These are phyloP conservation scores for Megaceryle torquata DNA, from an alignment of 2,113 vertebrate genomes.

Conservation along the genomic window DNA sequence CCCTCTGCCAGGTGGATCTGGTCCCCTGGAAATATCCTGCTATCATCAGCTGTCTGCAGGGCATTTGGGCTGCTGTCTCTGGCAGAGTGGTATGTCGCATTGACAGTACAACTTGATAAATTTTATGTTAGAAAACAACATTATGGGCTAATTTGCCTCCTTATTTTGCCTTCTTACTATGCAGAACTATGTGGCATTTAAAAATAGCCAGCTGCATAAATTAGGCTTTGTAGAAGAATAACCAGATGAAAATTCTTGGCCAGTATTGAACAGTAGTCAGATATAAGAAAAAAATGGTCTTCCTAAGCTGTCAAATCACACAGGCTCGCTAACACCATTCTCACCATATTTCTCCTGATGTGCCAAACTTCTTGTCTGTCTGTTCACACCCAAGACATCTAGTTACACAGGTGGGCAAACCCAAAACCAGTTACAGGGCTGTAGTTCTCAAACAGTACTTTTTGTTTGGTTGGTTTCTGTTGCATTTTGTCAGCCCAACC, in stretches of 20 bases:
- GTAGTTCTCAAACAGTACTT: background rate
- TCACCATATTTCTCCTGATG: background rate
- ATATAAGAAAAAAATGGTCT: background rate
- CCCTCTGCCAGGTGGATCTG: accelerated
- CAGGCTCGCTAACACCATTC: background rate
- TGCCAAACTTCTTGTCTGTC: background rate
- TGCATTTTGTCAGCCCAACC: background rate
- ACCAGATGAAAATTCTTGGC: background rate
- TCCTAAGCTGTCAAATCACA: background rate
- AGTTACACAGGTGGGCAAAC: background rate
- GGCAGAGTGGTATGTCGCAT: background rate
- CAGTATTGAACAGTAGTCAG: background rate
- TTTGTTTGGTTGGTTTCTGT: too few species aligned
- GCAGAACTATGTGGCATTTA: background rate
- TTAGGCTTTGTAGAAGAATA: background rate
- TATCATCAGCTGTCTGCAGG: background rate
- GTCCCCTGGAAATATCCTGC: background rate
- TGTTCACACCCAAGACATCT: background rate
- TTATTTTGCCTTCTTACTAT: background rate
- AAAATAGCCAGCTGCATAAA: background rate
- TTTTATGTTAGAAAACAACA: background rate
- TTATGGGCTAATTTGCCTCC: background rate
- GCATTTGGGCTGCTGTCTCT: background rate
- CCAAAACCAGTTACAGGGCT: background rate
- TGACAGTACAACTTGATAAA: background rate